These are phyloP conservation scores for Hydractinia echinata DNA, from an alignment of 30 jellyfish, hydroid and myxozoan species.

Conservation along the genomic window DNA sequence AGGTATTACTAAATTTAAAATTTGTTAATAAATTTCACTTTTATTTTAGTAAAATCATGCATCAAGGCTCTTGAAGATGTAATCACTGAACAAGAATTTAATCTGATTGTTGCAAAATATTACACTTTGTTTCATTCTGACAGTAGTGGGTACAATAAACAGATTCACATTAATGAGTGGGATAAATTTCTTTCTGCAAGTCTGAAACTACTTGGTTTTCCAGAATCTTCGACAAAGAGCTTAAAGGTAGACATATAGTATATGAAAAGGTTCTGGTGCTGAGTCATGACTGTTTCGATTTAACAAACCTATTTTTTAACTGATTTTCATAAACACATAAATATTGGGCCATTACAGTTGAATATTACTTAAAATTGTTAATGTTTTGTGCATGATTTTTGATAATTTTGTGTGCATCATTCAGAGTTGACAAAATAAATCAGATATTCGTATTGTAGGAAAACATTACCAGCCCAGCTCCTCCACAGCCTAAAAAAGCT, in stretches of 20 bases:
- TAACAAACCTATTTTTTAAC: neutral
- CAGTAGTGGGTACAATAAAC: neutral
- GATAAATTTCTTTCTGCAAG: slow-evolving; percentile 43
- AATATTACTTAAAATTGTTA: no score
- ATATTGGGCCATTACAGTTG: no score
- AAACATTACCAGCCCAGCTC: slow-evolving; percentile 77
- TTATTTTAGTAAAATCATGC: slow-evolving; percentile 46
- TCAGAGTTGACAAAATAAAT: neutral
- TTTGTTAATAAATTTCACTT: neutral
- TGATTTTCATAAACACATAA: no score
- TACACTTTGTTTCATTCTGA: slow-evolving; percentile 37
- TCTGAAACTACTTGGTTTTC: slow-evolving; percentile 67
- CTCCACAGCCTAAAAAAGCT: slow-evolving; percentile 86
- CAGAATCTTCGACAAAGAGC: slow-evolving; percentile 38
- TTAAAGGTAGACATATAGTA: neutral
- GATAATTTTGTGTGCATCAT: neutral
- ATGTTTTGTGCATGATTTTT: no score
- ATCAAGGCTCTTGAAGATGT: slow-evolving; percentile 28
- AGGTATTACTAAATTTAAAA: no score
- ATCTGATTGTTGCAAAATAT: slow-evolving; percentile 48
- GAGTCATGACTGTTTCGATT: neutral
- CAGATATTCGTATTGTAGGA: slow-evolving; percentile 30
- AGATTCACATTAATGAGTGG: slow-evolving; percentile 27
- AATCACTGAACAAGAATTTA: slow-evolving; percentile 10
- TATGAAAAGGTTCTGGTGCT: neutral